Conservation (phyloP, 1,140 invertebrate genomes). For the Calephelis nemesis region DNA sequence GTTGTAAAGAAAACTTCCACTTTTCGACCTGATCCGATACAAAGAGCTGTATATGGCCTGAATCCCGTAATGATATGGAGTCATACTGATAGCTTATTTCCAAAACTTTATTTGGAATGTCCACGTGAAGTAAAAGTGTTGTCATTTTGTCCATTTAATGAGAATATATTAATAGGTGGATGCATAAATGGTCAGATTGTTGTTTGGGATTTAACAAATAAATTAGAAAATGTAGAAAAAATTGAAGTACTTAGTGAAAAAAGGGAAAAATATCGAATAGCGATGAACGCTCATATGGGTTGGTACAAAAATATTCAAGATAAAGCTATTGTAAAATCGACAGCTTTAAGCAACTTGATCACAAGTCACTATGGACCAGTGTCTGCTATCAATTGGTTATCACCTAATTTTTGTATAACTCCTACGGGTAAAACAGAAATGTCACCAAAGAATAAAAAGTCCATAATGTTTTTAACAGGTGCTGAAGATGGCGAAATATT, state of each 20-base stretch:
- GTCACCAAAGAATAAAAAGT: conserved; percentile 67
- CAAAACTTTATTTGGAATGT: conserved; percentile 85
- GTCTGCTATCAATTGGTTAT: conserved; percentile 84
- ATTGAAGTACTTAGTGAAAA: conserved; percentile 81
- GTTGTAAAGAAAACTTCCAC: conserved; percentile 60
- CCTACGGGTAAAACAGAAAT: conserved; percentile 80
- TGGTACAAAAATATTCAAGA: conserved; percentile 84
- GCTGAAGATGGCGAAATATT: conserved; percentile 84
- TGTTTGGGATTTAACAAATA: conserved; percentile 86
- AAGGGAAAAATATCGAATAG: conserved; percentile 81
- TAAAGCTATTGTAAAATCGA: conserved; percentile 79
- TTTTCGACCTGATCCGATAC: conserved; percentile 68
- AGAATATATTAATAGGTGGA: conserved; percentile 85
- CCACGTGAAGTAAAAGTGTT: conserved; percentile 82
- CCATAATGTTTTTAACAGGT: conserved; percentile 82
- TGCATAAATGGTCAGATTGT: conserved; percentile 85
- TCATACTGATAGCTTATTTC: conserved; percentile 83
- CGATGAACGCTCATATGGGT: conserved; percentile 82
- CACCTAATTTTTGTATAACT: conserved; percentile 80
- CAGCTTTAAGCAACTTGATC: conserved; percentile 81
- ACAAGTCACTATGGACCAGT: conserved; percentile 82
- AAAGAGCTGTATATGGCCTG: conserved; percentile 76
- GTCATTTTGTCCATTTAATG: conserved; percentile 84
- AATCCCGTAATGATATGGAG: conserved; percentile 87
- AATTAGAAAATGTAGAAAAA: conserved; percentile 82